These are phyloP conservation scores for Erpobdella octoculata DNA, from an alignment of 2,888 invertebrate species.

Conservation along the genomic window DNA sequence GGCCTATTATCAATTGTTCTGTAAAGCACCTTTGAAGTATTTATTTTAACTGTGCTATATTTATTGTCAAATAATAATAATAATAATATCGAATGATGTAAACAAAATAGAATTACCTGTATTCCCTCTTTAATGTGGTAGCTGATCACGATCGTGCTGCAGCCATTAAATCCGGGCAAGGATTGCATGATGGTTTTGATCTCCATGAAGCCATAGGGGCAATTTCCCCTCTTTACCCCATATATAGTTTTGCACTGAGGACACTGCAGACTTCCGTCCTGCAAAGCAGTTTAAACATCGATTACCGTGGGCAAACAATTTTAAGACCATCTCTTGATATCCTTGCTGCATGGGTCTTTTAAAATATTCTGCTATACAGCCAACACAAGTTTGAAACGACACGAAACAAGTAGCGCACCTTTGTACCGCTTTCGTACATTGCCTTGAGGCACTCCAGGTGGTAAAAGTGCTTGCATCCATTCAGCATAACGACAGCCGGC, in stretches of 20 bases:
- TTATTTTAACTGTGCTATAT: too few species aligned
- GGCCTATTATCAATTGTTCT: too few species aligned
- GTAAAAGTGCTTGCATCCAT: slow-evolving; percentile 70
- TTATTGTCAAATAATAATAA: not conserved
- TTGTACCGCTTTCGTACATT: slow-evolving; percentile 58
- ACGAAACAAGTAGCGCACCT: too few species aligned
- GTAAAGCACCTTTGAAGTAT: too few species aligned
- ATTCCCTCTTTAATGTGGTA: slow-evolving; percentile 78
- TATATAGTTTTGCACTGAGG: slow-evolving; percentile 77
- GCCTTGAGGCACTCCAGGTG: slow-evolving; percentile 72
- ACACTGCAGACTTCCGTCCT: slow-evolving; percentile 72
- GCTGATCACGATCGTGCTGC: slow-evolving; percentile 71
- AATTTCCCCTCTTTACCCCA: slow-evolving; percentile 71
- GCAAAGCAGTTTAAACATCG: too few species aligned
- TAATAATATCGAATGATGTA: not conserved
- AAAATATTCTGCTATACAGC: too few species aligned
- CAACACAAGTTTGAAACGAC: too few species aligned
- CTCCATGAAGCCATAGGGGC: slow-evolving; percentile 58
- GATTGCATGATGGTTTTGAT: slow-evolving; percentile 42
- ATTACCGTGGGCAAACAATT: too few species aligned
- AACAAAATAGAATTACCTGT: slow-evolving; percentile 59
- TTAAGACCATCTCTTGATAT: too few species aligned
- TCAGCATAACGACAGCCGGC: slow-evolving; percentile 60
- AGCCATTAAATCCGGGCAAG: slow-evolving; percentile 64
- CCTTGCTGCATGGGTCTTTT: too few species aligned